Conservation (phyloP, 2,113 vertebrate genomes). For the Anoura caudifer region DNA sequence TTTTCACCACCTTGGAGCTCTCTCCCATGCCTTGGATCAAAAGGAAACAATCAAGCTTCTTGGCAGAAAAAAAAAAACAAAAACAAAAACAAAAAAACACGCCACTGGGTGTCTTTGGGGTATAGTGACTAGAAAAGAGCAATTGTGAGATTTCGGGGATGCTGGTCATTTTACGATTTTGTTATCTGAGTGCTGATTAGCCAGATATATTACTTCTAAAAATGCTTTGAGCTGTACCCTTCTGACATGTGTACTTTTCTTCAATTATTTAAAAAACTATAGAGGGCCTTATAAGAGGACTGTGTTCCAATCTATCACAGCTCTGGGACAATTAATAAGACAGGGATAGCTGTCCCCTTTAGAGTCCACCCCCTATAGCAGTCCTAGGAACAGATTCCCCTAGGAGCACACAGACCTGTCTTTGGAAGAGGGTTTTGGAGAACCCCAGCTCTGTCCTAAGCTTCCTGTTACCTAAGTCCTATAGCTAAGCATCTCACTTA, state of each 20-base stretch:
- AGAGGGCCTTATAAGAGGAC: neutral
- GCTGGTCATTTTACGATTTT: neutral
- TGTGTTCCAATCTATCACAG: neutral
- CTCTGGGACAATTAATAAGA: neutral
- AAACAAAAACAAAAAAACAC: neutral
- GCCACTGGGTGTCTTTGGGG: neutral
- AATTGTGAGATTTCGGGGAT: neutral
- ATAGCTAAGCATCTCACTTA: neutral
- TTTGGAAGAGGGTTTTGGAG: neutral
- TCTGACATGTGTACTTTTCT: neutral
- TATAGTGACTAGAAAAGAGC: neutral
- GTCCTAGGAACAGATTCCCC: neutral
- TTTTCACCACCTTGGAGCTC: neutral
- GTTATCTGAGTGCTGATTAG: neutral
- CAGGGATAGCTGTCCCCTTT: neutral
- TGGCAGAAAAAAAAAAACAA: neutral
- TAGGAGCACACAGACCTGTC: neutral
- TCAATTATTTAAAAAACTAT: neutral
- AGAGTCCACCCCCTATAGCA: neutral
- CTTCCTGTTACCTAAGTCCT: neutral
- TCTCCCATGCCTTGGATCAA: neutral
- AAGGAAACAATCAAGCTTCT: neutral
- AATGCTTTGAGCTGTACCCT: neutral
- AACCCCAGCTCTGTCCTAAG: neutral
- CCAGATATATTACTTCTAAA: neutral